Conservation (phyloP, 1,140 invertebrate genomes). For the Sarcophaga peregrina region DNA sequence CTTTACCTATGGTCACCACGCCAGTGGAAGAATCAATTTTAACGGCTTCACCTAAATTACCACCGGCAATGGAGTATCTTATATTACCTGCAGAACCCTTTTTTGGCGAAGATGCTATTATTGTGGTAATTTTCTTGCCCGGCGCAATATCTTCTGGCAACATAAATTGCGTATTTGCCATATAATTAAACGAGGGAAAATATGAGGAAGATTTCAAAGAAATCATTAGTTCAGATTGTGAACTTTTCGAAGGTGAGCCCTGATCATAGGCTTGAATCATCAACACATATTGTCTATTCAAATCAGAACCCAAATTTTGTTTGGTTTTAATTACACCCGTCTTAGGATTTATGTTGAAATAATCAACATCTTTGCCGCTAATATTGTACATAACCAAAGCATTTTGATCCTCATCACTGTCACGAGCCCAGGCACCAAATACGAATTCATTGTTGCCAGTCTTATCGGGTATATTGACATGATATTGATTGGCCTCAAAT, state of each 20-base stretch:
- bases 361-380: constrained; percentile 79
- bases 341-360: constrained; percentile 80
- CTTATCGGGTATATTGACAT: constrained; percentile 82
- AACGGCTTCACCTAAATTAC: constrained; percentile 88
- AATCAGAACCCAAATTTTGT: constrained; percentile 65
- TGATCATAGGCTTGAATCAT: constrained; percentile 80
- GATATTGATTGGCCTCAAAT: constrained; percentile 79
- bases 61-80: constrained; percentile 88
- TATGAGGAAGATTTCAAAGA: constrained; percentile 76
- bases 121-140: constrained; percentile 77
- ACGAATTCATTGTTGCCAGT: constrained; percentile 84
- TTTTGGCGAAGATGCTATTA: constrained; percentile 80
- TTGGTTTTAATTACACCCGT: constrained; percentile 86
- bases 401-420: constrained; percentile 83
- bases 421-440: constrained; percentile 85
- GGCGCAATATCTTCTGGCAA: constrained; percentile 82
- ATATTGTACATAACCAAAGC: constrained; percentile 83
- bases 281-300: constrained; percentile 71
- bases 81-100: constrained; percentile 75
- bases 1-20: constrained; percentile 79
- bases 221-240: constrained; percentile 76
- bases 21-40: constrained; percentile 83
- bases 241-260: constrained; percentile 73
- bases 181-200: constrained; percentile 80
- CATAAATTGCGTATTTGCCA: constrained; percentile 77